Conservation (phyloP, 2,888 invertebrate species). For the Proisotoma minuta region DNA sequence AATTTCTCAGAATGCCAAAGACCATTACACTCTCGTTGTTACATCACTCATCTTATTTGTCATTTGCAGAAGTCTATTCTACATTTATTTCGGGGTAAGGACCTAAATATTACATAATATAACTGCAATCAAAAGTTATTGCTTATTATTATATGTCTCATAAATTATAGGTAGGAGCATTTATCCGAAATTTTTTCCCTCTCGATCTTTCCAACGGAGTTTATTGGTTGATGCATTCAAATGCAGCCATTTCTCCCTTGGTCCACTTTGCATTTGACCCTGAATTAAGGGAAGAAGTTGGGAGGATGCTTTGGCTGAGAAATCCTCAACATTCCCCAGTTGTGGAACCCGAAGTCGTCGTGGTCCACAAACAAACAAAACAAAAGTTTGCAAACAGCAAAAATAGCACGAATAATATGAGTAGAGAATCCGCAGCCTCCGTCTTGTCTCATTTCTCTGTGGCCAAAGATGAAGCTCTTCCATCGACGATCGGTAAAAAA, state of each 20-base stretch:
- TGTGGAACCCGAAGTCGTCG: not conserved
- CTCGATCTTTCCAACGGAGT: constrained; percentile 44
- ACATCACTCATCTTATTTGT: constrained; percentile 34
- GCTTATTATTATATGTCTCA: not conserved
- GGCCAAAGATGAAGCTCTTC: not conserved
- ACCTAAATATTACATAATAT: not conserved
- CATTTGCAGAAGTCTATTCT: constrained; percentile 34
- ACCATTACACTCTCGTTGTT: constrained; percentile 36
- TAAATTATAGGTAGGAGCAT: constrained; percentile 34
- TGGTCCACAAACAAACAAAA: not conserved
- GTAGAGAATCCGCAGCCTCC: not conserved
- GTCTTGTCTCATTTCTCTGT: not conserved
- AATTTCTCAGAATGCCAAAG: constrained; percentile 14
- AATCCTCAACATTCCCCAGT: not conserved
- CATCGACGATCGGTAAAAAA: not conserved
- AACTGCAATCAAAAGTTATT: not conserved
- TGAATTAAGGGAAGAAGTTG: constrained; percentile 32
- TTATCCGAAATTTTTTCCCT: constrained; percentile 37
- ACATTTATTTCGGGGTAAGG: constrained; percentile 44
- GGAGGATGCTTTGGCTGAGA: constrained; percentile 3
- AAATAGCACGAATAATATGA: not conserved
- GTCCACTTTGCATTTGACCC: constrained; percentile 37
- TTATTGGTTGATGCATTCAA: constrained; percentile 45
- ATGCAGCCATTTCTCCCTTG: constrained; percentile 37
- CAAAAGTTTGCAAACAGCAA: not conserved